Conservation (phyloP, 2,113 vertebrate genomes). For the Chaetodon auriga region DNA sequence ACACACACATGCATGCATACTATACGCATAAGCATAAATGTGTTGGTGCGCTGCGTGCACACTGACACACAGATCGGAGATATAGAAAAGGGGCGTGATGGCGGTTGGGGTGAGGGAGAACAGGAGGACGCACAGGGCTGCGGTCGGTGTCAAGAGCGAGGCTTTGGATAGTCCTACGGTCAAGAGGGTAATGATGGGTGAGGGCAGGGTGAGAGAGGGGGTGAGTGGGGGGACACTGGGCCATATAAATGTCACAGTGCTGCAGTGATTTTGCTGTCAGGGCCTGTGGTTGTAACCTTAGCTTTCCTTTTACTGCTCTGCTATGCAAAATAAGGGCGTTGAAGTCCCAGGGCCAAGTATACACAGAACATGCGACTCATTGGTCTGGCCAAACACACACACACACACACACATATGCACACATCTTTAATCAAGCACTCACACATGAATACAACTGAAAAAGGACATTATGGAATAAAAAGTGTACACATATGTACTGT, state of each 20-base stretch:
- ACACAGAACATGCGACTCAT: conserved; percentile 61
- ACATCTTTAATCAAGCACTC: conserved; percentile 7
- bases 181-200: conserved; percentile 66
- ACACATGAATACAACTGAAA: conserved; percentile 23
- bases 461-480: conserved; percentile 2
- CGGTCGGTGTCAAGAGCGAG: conserved; percentile 40
- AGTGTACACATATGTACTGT: background rate
- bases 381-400: conserved; percentile 24
- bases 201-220: conserved; percentile 49
- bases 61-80: conserved; percentile 24
- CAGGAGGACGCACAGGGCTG: conserved; percentile 31
- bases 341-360: conserved; percentile 51
- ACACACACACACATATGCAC: background rate
- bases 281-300: conserved; percentile 76
- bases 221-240: conserved; percentile 57
- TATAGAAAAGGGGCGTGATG: conserved; percentile 28
- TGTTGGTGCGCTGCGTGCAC: background rate
- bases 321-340: conserved; percentile 68
- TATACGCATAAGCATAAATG: conserved; percentile 17
- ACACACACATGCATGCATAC: background rate
- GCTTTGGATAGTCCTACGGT: conserved; percentile 52
- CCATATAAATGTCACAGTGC: conserved; percentile 70
- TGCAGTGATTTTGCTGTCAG: conserved; percentile 67
- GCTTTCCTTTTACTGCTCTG: conserved; percentile 68
- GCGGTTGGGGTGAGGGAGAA: conserved; percentile 30